Evolutionary conservation across 2,797 vertebrate species (phyloP), one percentile per base, ranked within the genome.

Genomic region (Malurus splendens): DNA sequence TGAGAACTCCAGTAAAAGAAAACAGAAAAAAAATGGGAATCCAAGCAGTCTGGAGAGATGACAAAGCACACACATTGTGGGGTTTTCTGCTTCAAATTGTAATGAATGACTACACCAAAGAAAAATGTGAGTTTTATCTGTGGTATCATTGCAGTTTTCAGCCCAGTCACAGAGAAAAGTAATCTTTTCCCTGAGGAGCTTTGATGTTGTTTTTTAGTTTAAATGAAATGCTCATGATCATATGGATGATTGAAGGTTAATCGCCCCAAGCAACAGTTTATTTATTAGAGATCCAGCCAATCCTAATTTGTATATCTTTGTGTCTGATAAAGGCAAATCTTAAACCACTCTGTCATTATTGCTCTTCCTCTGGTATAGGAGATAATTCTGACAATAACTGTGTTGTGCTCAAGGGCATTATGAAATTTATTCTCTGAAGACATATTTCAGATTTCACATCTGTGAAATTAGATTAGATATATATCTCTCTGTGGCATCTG

Each of bases 381-480:
- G 64, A 79, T 89, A 87, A 88, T 70, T 88, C 79, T 90, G 80
- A 80, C 86, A 82, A 72, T 73, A 86, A 64, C 55, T 16, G 0
- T 62, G 65, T 92, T 79, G 45, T 92, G 92, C 77, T 71, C 36
- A 82, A 90, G 80, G 78, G 70, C 81, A 54, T 93, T 86, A 70
- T 87, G 71, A 92, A 90, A 94, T 81, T 76, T 92, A 74, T 90
- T 94, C 94, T 90, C 80, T 74, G 87, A 90, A 79, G 74, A 89
- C 30, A 7, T 82, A 82, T 93, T 93, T 90, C 66, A 77, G 77
- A 86, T 89, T 91, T 92, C 38, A 66, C 71, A 64, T 73, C 52
- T 87, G 64, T 87, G 82, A 90, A 90, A 94, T 93, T 91, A 88
- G 87, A 95, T 93, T 74, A 90, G 51, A 56, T 85, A 38, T 61